Evolutionary conservation across 2,113 vertebrate genomes (phyloP).

Genomic region (Thunnus maccoyii): DNA sequence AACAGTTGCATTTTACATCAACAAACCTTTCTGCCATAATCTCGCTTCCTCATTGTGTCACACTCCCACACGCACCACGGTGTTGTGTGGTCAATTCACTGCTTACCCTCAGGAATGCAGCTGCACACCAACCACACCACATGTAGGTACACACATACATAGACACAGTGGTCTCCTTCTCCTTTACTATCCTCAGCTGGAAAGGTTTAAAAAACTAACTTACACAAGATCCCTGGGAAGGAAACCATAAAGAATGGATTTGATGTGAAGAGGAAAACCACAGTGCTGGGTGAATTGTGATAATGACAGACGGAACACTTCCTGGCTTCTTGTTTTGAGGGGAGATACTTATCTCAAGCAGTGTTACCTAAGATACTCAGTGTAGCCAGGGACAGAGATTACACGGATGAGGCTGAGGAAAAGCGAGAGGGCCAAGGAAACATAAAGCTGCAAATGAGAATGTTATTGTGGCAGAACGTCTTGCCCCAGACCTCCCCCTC

Average conservation of each 20-base stretch:
- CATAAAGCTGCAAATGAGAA: slow-evolving; percentile 69
- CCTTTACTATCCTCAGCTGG: slow-evolving; percentile 74
- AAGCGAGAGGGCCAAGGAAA: slow-evolving; percentile 61
- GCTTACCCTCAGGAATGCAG: slow-evolving; percentile 63
- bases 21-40: slow-evolving; percentile 52
- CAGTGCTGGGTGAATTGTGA: slow-evolving; percentile 71
- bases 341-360: slow-evolving; percentile 70
- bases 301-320: slow-evolving; percentile 79
- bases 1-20: slow-evolving; percentile 60
- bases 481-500: slow-evolving; percentile 64
- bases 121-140: slow-evolving; percentile 55
- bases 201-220: slow-evolving; percentile 60
- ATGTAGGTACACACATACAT: slow-evolving; percentile 45
- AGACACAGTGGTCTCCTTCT: slow-evolving; percentile 50
- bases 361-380: slow-evolving; percentile 65
- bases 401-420: slow-evolving; percentile 43
- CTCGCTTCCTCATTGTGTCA: slow-evolving; percentile 46
- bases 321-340: slow-evolving; percentile 75
- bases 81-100: slow-evolving; percentile 65
- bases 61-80: slow-evolving; percentile 24
- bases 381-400: slow-evolving; percentile 47
- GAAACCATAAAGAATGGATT: slow-evolving; percentile 73
- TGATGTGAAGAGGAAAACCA: slow-evolving; percentile 77
- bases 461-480: slow-evolving; percentile 53
- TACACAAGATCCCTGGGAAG: slow-evolving; percentile 57